Base-by-base conservation (phyloP, 2,888 invertebrate genomes). In the Heliconius erato region DNA sequence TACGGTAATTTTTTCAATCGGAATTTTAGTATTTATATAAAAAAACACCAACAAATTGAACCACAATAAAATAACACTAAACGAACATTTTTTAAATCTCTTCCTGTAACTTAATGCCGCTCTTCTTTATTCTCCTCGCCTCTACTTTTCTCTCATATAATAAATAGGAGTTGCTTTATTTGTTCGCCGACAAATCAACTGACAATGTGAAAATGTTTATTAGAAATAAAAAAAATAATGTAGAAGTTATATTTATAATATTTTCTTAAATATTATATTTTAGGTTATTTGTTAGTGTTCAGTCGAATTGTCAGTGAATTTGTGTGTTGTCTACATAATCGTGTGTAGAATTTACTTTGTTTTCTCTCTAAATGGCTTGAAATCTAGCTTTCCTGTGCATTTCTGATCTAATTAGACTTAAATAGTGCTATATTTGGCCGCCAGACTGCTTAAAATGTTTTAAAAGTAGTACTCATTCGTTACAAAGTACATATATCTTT, bases 311-410 rank as follows among this genome's bases (percentile, higher is more conserved):
- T 76, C 76, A 40, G 76, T 63, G 16, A 28, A 16, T 16, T 28
- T 63, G 16, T 63, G 59, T 35, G 35, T 16, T 14, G 26, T 16
- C 28, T 74, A 23, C 54, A 32, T 59, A 23, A 11, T 7, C 12
- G 4, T 74, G 54, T 54, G 54, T 54, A 54, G 54, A 26, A 54
- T 4, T 32, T 28, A 23, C 14, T 74, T 28, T 23, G 28, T 59
- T 59, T 74, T 44, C 14, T 71, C 35, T 35, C 35, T 59, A 59
- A 63, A 76, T 63, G 32, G 76, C 76, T 63, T 76, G 35, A 76
- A 63, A 63, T 76, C 40, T 76, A 76, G 76, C 76, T 76, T 76
- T 72, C 63, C 59, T 76, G 76, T 63, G 63, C 63, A 63, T 76
- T 76, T 76, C 76, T 76, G 12, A 59, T 76, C 35, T 76, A 63